A percentile compares a stretch with the other conserved stretches of the same genome.
Evolutionary conservation across 1,140 invertebrate genomes (phyloP).

Genomic region (Copidosoma floridanum): DNA sequence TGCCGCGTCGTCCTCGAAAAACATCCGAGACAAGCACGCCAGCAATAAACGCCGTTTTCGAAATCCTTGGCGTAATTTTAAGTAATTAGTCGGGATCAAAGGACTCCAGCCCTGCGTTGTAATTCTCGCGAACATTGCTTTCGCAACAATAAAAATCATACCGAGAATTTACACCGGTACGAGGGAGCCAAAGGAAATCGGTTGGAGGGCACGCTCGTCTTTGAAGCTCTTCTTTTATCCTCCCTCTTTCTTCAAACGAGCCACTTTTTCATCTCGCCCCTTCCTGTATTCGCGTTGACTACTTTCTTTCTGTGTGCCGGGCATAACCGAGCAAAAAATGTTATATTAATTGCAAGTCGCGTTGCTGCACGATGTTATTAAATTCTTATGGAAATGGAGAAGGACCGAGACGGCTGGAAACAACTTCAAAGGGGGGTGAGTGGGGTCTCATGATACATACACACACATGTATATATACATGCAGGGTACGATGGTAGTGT

Average conservation of each 20-base stretch:
- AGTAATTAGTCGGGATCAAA: too few relatives aligned
- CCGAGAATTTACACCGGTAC: conserved; percentile 26
- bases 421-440: background rate
- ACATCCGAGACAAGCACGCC: too few relatives aligned
- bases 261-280: too few relatives aligned
- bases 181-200: too few relatives aligned
- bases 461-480: background rate
- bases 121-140: too few relatives aligned
- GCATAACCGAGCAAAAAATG: conserved; percentile 50
- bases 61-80: too few relatives aligned
- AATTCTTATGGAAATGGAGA: conserved; percentile 56
- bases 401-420: conserved; percentile 22
- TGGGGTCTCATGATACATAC: background rate
- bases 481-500: background rate
- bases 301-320: conserved; percentile 19
- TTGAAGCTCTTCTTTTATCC: conserved; percentile 33
- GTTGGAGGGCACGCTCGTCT: conserved; percentile 26
- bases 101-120: too few relatives aligned
- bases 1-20: too few relatives aligned
- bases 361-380: conserved; percentile 54
- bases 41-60: too few relatives aligned
- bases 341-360: conserved; percentile 55
- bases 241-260: too few relatives aligned
- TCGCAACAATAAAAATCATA: conserved; percentile 30
- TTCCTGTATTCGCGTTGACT: conserved; percentile 6